Percentiles rank a stretch among this genome's conserved stretches.
Evolutionary conservation across 2,797 vertebrate genomes (phyloP).

Genomic region (Thripadectes ignobilis): DNA sequence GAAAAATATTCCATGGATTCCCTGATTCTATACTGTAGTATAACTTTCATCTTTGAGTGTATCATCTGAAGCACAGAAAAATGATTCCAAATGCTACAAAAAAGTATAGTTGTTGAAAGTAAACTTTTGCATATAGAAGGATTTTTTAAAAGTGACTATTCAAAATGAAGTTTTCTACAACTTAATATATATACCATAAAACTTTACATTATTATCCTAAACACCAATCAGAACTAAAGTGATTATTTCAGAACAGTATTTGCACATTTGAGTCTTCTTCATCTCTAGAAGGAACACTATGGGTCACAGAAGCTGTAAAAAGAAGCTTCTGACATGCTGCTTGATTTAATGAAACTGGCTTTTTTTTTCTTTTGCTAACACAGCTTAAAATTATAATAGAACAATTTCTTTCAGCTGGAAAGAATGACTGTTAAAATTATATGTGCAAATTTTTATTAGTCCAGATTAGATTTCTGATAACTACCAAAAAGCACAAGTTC

Average conservation of each 20-base stretch:
- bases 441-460: background rate
- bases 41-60: background rate
- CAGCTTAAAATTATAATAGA: background rate
- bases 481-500: background rate
- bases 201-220: background rate
- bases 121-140: background rate
- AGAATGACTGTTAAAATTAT: background rate
- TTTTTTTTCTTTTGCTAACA: background rate
- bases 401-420: background rate
- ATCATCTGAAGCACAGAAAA: background rate
- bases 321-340: background rate
- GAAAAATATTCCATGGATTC: background rate
- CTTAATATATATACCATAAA: background rate
- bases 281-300: background rate
- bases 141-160: background rate
- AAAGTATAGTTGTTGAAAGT: accelerated
- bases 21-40: background rate
- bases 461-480: background rate
- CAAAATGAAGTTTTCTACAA: background rate
- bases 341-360: background rate
- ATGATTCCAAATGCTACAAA: background rate
- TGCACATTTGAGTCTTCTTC: background rate
- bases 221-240: background rate
- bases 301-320: background rate
- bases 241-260: background rate